Percentiles rank a stretch among this genome's conserved stretches.
Evolutionary conservation across 2,113 vertebrate genomes (phyloP).

Genomic region (Hippocampus barbouri): DNA sequence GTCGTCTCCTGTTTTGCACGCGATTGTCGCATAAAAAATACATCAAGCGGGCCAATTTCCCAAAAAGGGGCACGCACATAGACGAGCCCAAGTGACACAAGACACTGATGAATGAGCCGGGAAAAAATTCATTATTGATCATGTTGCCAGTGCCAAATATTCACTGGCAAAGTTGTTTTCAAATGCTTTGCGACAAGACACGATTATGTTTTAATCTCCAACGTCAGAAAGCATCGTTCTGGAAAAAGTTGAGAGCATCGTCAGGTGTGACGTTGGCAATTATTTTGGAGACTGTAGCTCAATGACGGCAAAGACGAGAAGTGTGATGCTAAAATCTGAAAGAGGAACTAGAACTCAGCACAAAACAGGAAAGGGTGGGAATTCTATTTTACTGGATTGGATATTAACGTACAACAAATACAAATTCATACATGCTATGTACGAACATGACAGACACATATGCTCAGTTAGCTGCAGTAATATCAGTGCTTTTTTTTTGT

Average conservation of each 20-base stretch:
- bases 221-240: not conserved
- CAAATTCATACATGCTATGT: too few relatives aligned
- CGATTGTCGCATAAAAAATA: constrained; percentile 3
- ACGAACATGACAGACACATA: too few relatives aligned
- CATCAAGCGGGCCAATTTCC: not conserved
- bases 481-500: too few relatives aligned
- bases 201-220: not conserved
- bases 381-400: too few relatives aligned
- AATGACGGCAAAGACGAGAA: not conserved
- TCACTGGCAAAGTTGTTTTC: not conserved
- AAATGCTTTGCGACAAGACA: not conserved
- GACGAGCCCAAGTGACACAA: not conserved
- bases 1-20: not conserved
- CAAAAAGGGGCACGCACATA: not conserved
- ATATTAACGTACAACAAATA: too few relatives aligned
- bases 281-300: not conserved
- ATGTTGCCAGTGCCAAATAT: not conserved
- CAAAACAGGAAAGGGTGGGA: too few relatives aligned
- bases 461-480: too few relatives aligned
- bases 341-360: too few relatives aligned
- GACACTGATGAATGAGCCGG: not conserved
- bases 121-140: constrained; percentile 1
- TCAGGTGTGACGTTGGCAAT: not conserved
- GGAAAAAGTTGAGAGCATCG: not conserved
- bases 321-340: too few relatives aligned